phyloP scores from a whole-genome alignment of 2,888 invertebrate species.

The Hirtodrosophila trivittata region DNA sequence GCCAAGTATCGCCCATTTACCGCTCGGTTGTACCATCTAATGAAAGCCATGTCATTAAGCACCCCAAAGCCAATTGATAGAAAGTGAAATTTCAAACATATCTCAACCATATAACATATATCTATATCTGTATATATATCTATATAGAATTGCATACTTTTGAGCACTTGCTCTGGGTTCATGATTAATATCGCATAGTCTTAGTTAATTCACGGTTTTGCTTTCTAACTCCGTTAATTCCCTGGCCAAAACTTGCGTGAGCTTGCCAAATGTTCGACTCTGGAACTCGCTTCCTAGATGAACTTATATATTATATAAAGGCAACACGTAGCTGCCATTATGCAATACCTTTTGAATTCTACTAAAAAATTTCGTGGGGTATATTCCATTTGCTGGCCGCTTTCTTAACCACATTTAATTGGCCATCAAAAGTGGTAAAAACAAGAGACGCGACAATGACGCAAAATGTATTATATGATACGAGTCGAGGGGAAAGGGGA shows the following conservation, averaged over 20 bases:
- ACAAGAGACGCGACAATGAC: slow-evolving; percentile 23
- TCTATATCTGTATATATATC: too few species aligned
- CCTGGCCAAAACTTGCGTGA: slow-evolving; percentile 57
- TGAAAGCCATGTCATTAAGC: slow-evolving; percentile 48
- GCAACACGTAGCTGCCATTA: slow-evolving; percentile 54
- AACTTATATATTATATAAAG: slow-evolving; percentile 11
- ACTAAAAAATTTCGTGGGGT: slow-evolving; percentile 8
- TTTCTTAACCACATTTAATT: slow-evolving; percentile 57
- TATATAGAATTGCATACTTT: slow-evolving; percentile 39
- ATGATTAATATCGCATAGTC: slow-evolving; percentile 3
- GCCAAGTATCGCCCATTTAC: slow-evolving; percentile 58
- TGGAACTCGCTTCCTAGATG: slow-evolving; percentile 60
- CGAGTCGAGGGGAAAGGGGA: too few species aligned
- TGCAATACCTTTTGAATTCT: slow-evolving; percentile 55
- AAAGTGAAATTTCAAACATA: slow-evolving; percentile 39
- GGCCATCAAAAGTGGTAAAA: slow-evolving; percentile 60
- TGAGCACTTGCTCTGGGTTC: too few species aligned
- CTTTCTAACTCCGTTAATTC: slow-evolving; percentile 57
- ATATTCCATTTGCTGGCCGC: slow-evolving; percentile 26
- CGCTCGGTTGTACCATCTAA: slow-evolving; percentile 46
- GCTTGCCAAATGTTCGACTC: slow-evolving; percentile 33
- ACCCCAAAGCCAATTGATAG: slow-evolving; percentile 23
- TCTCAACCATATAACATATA: background rate
- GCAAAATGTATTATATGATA: slow-evolving; percentile 3
- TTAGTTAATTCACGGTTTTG: slow-evolving; percentile 24